These are phyloP conservation scores for Ectropis grisescens DNA, from an alignment of 1,140 invertebrate genomes.

Conservation along the genomic window DNA sequence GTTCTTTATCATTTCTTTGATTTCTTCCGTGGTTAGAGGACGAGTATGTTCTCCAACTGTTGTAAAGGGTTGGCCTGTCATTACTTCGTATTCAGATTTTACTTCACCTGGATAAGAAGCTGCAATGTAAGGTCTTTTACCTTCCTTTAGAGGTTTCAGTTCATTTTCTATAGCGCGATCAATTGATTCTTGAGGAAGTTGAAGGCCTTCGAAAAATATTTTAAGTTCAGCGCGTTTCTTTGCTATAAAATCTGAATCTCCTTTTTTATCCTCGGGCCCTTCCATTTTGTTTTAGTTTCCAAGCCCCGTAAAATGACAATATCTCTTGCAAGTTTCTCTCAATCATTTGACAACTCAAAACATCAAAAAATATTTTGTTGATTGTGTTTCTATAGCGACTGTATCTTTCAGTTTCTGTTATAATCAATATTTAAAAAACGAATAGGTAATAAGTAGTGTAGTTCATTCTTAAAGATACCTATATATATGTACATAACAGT, in stretches of 20 bases:
- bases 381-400: too few species aligned
- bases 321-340: too few species aligned
- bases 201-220: constrained; percentile 41
- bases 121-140: constrained; percentile 34
- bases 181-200: constrained; percentile 31
- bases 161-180: constrained; percentile 53
- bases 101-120: constrained; percentile 31
- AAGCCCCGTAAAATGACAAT: too few species aligned
- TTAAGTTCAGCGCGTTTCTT: constrained; percentile 38
- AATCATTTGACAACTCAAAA: too few species aligned
- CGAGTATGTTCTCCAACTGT: constrained; percentile 34
- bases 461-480: too few species aligned
- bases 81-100: constrained; percentile 53
- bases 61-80: constrained; percentile 59
- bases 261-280: constrained; percentile 1
- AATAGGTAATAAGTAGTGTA: too few species aligned
- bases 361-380: too few species aligned
- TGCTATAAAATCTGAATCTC: constrained; percentile 25
- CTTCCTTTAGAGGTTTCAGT: constrained; percentile 27
- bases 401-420: too few species aligned
- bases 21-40: constrained; percentile 36
- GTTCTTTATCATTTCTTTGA: constrained; percentile 41
- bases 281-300: constrained; percentile 10
- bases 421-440: too few species aligned
- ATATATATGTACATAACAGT: too few species aligned